Conservation (phyloP, 2,113 vertebrate species). For the Butorides virescens region DNA sequence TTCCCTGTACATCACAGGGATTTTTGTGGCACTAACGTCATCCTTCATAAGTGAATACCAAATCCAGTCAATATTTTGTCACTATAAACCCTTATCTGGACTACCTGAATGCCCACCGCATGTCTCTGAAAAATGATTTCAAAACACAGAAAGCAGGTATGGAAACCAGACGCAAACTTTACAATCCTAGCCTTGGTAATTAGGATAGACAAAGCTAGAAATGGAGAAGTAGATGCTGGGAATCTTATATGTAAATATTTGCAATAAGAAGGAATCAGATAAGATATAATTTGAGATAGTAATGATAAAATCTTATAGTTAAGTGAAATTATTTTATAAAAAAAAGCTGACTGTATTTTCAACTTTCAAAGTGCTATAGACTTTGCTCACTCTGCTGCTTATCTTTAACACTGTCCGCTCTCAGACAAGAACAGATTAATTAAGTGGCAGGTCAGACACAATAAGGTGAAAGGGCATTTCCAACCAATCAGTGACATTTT, state of each 20-base stretch:
- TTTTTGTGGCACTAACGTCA: conserved; percentile 72
- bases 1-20: conserved; percentile 74
- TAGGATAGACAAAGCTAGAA: not conserved
- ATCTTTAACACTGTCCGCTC: conserved; percentile 68
- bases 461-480: conserved; percentile 76
- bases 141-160: conserved; percentile 17
- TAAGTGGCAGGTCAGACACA: conserved; percentile 77
- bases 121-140: not conserved
- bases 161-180: not conserved
- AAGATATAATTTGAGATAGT: not conserved
- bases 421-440: conserved; percentile 73
- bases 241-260: fast-evolving
- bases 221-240: not conserved
- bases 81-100: conserved; percentile 53
- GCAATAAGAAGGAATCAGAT: not conserved
- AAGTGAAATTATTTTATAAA: not conserved
- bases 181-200: not conserved
- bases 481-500: conserved; percentile 65
- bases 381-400: conserved; percentile 66
- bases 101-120: conserved; percentile 41
- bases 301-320: not conserved
- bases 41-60: conserved; percentile 69
- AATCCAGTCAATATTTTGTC: conserved; percentile 80
- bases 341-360: not conserved
- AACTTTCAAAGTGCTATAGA: conserved; percentile 27